Evolutionary conservation across 2,888 invertebrate species (phyloP).

Genomic region (Pecten maximus): DNA sequence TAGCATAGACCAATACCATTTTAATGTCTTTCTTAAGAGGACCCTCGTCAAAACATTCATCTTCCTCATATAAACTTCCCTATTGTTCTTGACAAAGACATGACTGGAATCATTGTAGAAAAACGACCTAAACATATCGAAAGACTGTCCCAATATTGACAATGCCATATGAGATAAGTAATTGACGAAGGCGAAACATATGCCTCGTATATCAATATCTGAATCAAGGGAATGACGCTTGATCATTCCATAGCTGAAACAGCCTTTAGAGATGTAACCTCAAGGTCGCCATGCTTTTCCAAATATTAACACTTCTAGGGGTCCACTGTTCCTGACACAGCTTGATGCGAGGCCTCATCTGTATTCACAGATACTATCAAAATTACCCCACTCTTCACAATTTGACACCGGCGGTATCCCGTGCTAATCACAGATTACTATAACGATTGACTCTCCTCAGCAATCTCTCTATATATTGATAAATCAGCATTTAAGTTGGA

Average conservation of each 20-base stretch:
- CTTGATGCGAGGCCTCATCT: background rate
- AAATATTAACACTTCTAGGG: background rate
- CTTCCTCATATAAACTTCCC: no score
- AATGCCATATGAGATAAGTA: no score
- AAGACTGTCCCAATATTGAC: background rate
- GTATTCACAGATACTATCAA: background rate
- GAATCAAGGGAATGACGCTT: no score
- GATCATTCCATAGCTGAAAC: no score
- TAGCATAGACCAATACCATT: no score
- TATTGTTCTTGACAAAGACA: background rate
- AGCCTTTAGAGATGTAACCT: background rate
- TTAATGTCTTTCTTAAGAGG: no score
- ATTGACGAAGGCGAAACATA: no score
- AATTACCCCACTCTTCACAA: background rate
- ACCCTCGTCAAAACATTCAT: no score
- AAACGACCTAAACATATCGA: no score
- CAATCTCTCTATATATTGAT: background rate
- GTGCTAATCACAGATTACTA: background rate
- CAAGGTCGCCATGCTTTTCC: background rate
- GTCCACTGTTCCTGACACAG: background rate
- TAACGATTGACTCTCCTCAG: background rate
- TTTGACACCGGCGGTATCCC: background rate
- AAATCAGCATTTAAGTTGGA: background rate
- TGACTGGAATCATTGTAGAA: no score
- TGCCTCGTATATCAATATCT: no score